These are phyloP conservation scores for Anastrepha ludens DNA, from an alignment of 1,140 invertebrate species.

Conservation along the genomic window DNA sequence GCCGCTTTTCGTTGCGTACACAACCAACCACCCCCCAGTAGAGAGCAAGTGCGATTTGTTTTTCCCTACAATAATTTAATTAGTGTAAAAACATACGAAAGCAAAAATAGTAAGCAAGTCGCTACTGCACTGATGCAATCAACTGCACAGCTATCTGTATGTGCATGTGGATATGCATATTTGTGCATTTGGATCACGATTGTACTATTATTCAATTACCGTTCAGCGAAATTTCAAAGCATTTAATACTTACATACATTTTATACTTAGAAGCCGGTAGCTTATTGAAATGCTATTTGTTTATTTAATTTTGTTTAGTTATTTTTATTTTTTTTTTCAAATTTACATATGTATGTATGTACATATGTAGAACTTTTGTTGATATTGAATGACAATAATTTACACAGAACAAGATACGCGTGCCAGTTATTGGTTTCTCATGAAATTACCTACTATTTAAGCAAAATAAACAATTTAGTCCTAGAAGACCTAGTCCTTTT, in stretches of 20 bases:
- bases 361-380: neutral
- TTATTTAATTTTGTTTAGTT: too few relatives aligned
- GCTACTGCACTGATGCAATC: slow-evolving; percentile 7
- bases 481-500: too few relatives aligned
- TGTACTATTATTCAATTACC: neutral
- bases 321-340: too few relatives aligned
- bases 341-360: neutral
- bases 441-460: too few relatives aligned
- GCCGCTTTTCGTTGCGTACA: neutral
- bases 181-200: neutral
- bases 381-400: too few relatives aligned
- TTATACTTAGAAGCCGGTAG: too few relatives aligned
- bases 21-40: neutral
- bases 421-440: too few relatives aligned
- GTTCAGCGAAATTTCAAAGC: neutral
- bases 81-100: slow-evolving; percentile 3
- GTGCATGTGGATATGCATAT: neutral
- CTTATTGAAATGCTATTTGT: too few relatives aligned
- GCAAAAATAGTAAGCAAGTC: neutral
- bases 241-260: neutral
- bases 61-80: slow-evolving; percentile 28
- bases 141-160: neutral
- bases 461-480: too few relatives aligned
- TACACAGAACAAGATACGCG: too few relatives aligned
- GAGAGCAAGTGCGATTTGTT: neutral